Evolutionary conservation across 2,888 invertebrate genomes (phyloP), one percentile per base, ranked within the genome.

Genomic region (Chironomus riparius): DNA sequence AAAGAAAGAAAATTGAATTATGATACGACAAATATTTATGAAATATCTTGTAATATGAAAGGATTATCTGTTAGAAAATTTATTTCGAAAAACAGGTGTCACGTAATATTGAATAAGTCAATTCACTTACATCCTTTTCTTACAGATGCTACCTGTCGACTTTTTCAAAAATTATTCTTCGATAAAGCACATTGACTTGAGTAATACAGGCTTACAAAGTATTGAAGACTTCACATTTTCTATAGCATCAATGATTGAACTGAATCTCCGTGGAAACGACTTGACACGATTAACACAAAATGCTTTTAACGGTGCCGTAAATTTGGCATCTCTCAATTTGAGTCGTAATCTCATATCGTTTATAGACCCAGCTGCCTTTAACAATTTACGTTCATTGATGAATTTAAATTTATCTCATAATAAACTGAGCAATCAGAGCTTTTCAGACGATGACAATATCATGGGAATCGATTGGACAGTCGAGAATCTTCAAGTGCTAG

Each of bases 341-440:
- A 68, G 47, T 13, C n/a, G 22, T 15, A 74, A 74, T 62, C 15
- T 22, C 22, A 68, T 74, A 12, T 47, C 65, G 21, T 28, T 65
- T 6, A 65, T 74, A 3, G 47, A 74, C 13, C 68, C 65, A 47
- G 6, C n/a, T 47, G 65, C 22, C 13, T 74, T 74, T 62, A 5
- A 7, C 3, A 47, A 48, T 18, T 15, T 68, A 2, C 47, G 5
- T 6, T 65, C 68, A 13, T 48, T 74, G n/a, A 12, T 12, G 1
- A 47, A 74, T 48, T 38, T 74, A 21, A 74, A 74, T 18, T 47
- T 74, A n/a, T 74, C 74, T 0, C 12, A 74, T 47, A 74, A 74
- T 68, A 28, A 48, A 61, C n/a, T 72, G 72, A 61, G 18, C 61
- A 72, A 72, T 21, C 50, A 72, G 15, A 72, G 61, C 15, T 72